A percentile compares a stretch with the other conserved stretches of the same genome.
Conservation (phyloP, 2,888 invertebrate species). For the Ischnus inquisitorius region DNA sequence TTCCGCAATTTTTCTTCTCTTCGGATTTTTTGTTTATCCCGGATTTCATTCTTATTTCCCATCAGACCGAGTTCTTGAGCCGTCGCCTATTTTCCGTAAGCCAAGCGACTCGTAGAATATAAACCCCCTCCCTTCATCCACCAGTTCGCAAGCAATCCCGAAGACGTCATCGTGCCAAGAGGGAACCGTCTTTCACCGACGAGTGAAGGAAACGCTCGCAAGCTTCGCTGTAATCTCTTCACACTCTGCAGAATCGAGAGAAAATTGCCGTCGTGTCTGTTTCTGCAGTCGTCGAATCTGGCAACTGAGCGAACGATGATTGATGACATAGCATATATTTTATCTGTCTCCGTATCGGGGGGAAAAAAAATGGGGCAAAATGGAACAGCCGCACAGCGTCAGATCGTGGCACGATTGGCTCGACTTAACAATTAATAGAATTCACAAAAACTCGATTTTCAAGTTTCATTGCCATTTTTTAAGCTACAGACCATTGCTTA, state of each 20-base stretch:
- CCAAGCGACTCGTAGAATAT: constrained; percentile 35
- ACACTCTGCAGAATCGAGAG: constrained; percentile 47
- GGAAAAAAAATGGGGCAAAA: neutral
- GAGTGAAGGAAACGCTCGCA: constrained; percentile 45
- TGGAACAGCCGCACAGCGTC: no score
- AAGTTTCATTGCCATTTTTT: no score
- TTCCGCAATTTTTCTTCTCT: neutral
- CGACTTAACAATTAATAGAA: no score
- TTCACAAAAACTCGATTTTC: no score
- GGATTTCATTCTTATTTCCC: constrained; percentile 37
- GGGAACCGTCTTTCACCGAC: constrained; percentile 41
- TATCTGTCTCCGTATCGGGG: neutral
- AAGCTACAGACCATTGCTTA: no score
- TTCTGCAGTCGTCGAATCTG: constrained; percentile 43
- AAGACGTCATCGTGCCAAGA: constrained; percentile 40
- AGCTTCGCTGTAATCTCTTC: constrained; percentile 49
- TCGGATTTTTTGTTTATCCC: neutral
- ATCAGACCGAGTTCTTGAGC: constrained; percentile 29
- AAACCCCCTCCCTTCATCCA: constrained; percentile 17
- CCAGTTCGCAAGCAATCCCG: constrained; percentile 44
- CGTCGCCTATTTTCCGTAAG: constrained; percentile 47
- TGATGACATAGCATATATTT: constrained; percentile 6
- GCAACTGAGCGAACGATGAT: constrained; percentile 46
- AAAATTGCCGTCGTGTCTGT: constrained; percentile 44
- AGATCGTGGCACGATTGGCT: no score